Evolutionary conservation across 2,888 invertebrate genomes (phyloP), one percentile per base, ranked within the genome.

Genomic region (Acronicta aceris): DNA sequence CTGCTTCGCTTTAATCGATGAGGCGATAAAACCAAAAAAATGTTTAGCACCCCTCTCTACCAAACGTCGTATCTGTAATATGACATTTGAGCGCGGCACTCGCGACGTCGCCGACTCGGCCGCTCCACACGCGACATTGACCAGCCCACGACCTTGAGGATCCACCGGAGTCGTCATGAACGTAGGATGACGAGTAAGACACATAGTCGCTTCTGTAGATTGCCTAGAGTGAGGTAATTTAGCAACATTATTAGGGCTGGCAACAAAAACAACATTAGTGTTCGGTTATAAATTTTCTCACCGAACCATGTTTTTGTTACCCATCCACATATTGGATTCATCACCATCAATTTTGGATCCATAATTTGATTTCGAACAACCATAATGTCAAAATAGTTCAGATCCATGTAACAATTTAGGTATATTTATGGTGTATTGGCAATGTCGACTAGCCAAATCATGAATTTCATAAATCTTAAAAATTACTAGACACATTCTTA

Each of bases 21-120:
- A 21, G 9, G 40, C 33, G 9, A 8, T 7, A 45, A 16, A 47
- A 1, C 1, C 13, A 41, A 38, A 54, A 75, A 89, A 91, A 85
- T 84, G 93, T 93, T 91, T 72, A 7, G 52, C 47, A 82, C 75
- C 73, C 77, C 88, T 60, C 88, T 60, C 62, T 81, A 81, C 84
- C 81, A 81, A 87, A 86, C 81, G 81, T 69, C 70, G 81, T 74
- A 83, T 85, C 84, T 85, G 88, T 87, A 89, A 90, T 91, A 91
- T 92, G 89, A 90, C 91, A 93, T 90, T 86, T 82, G 87, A 89
- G 85, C 90, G 89, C 89, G 89, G 91, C 83, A 88, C 83, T 86
- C 83, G 83, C 81, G 81, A 84, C 83, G 82, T 83, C 83, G 80
- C 81, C 79, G 81, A 71, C 72, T 66, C 71, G 76, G 76, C 79